Base-by-base conservation (phyloP, 2,797 vertebrate species). In the Danio kyathit region DNA sequence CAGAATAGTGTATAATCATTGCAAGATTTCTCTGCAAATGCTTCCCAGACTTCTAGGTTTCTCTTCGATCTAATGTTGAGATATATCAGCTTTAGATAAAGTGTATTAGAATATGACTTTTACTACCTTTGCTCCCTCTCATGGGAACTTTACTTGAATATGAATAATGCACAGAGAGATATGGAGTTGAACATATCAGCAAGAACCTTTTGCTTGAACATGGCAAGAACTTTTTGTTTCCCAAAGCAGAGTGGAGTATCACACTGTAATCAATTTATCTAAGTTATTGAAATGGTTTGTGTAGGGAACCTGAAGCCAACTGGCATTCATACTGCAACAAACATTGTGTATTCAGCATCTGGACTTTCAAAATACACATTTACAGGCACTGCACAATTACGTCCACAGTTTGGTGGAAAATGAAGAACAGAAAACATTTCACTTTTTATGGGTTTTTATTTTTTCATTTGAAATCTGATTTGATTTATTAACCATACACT, bases 401-500 rank as follows among this genome's bases (percentile, higher is more conserved):
- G 52, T 44, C 11, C 11, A 54, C 16, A 52, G 52, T 21, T 51
- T 65, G 70, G 1, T 64, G 46, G 29, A 65, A 1, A 80, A 73
- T 19, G 80, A 87, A 29, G 29, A 74, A 49, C 40, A 54, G 84
- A 56, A 67, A 5, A 14, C 54, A 59, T 70, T 38, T 16, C 0
- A 75, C 3, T 87, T 85, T 85, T 79, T 88, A 87, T 84, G 66
- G 63, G 17, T 87, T 81, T 93, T 94, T 91, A 91, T 93, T 92
- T 29, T 91, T 74, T n/a, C 83, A 83, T 84, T 85, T 85, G 63
- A 77, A 75, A 79, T 63, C 46, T 89, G 84, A 84, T 81, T 86
- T 88, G 72, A 88, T 74, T 74, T 43, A 13, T 38, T 89, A 89
- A 89, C 67, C 84, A 76, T 90, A 90, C 87, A 89, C 87, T 81